Evolutionary conservation across 2,797 vertebrate genomes (phyloP).

Genomic region (Acropternis orthonyx): DNA sequence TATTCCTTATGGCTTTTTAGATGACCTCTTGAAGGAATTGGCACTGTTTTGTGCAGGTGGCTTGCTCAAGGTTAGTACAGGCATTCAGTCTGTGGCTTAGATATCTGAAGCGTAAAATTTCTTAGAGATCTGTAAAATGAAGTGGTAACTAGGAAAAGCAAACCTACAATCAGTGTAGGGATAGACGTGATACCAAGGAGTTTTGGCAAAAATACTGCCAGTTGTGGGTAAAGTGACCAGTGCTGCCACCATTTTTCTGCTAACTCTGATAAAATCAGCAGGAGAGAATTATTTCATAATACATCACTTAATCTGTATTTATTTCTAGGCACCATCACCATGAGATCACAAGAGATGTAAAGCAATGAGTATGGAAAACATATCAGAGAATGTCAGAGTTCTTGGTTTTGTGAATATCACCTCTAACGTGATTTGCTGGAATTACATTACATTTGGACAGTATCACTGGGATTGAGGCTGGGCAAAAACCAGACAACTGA

Average conservation of each 20-base stretch:
- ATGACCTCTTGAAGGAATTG: neutral
- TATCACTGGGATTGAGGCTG: neutral
- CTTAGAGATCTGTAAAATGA: neutral
- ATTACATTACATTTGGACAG: neutral
- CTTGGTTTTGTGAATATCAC: neutral
- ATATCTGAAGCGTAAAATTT: neutral
- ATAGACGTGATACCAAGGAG: neutral
- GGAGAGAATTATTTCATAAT: neutral
- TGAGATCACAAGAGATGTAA: neutral
- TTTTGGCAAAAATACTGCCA: neutral
- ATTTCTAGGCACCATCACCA: neutral
- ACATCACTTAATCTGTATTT: neutral
- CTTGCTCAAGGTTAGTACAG: neutral
- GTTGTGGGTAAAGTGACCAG: neutral
- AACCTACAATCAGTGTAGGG: neutral
- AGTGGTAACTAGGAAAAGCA: neutral
- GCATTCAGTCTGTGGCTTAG: neutral
- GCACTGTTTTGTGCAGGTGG: neutral
- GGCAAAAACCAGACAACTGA: neutral
- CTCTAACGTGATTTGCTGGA: neutral
- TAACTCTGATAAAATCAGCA: neutral
- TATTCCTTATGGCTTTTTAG: constrained; percentile 20
- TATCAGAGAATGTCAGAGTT: neutral
- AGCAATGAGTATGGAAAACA: neutral
- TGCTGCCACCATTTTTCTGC: neutral